Percentiles rank a stretch among this genome's conserved stretches.
Evolutionary conservation across 2,888 invertebrate species (phyloP).

Genomic region (Stomorhina lunata): DNA sequence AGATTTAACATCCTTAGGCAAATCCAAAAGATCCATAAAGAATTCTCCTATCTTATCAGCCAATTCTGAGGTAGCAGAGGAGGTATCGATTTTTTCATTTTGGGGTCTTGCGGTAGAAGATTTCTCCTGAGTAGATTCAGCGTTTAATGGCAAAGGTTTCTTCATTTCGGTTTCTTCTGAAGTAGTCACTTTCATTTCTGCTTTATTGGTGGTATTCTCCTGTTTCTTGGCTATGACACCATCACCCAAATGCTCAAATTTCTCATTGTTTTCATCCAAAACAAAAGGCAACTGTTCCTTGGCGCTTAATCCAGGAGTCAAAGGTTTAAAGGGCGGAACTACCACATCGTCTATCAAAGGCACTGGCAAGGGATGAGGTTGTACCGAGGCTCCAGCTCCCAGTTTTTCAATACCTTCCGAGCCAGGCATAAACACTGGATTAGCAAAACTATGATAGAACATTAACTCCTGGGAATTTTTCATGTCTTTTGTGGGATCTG

Average conservation of each 20-base stretch:
- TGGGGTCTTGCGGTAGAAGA: conserved; percentile 10
- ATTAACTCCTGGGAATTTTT: conserved; percentile 71
- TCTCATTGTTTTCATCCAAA: conserved; percentile 72
- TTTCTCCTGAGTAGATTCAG: not conserved
- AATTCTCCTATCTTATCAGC: conserved; percentile 78
- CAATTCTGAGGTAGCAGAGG: conserved; percentile 70
- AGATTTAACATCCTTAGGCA: conserved; percentile 72
- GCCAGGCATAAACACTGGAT: conserved; percentile 84
- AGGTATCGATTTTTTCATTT: conserved; percentile 55
- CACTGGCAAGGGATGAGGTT: conserved; percentile 85
- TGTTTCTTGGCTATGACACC: conserved; percentile 79
- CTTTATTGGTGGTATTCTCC: conserved; percentile 66
- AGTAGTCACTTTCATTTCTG: not conserved
- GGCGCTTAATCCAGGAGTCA: conserved; percentile 71
- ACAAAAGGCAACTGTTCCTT: conserved; percentile 73
- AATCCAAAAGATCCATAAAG: conserved; percentile 76
- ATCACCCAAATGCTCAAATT: conserved; percentile 79
- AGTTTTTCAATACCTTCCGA: conserved; percentile 83
- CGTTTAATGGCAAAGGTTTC: too few species aligned
- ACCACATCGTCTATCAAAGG: conserved; percentile 80
- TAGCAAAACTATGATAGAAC: conserved; percentile 85
- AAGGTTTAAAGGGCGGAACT: conserved; percentile 77
- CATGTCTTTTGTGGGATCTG: conserved; percentile 71
- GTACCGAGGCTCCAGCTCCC: conserved; percentile 82
- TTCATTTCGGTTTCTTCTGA: not conserved